phyloP scores from a whole-genome alignment of 2,888 invertebrate genomes.

The Cantharis flavilabris region DNA sequence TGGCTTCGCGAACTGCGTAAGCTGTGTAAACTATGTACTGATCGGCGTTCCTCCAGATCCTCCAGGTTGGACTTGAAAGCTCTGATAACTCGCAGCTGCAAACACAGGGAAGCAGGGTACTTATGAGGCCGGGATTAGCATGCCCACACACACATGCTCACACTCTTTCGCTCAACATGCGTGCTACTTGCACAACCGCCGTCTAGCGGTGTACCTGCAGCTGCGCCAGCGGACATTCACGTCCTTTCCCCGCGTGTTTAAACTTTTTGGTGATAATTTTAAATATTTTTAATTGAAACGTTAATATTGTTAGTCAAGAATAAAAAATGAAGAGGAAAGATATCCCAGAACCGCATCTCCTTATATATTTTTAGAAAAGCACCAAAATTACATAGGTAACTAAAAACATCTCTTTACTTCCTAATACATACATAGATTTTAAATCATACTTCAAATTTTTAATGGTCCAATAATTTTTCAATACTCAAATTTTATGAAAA shows the following conservation, averaged over 20 bases:
- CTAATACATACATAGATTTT: background rate
- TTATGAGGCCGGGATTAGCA: constrained; percentile 54
- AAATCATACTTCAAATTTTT: background rate
- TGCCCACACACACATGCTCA: constrained; percentile 47
- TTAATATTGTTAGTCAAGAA: constrained; percentile 5
- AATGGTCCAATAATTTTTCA: background rate
- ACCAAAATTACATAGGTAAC: background rate
- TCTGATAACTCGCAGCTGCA: constrained; percentile 99
- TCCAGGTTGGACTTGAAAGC: constrained; percentile 99
- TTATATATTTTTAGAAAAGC: background rate
- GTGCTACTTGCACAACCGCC: constrained; percentile 31
- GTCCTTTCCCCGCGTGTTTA: constrained; percentile 30
- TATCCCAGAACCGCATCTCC: background rate
- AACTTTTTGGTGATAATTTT: constrained; percentile 41
- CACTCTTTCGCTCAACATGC: constrained; percentile 31
- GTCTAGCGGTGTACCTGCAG: constrained; percentile 32
- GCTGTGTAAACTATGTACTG: constrained; percentile 95
- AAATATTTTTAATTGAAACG: constrained; percentile 17
- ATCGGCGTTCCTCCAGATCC: constrained; percentile 98
- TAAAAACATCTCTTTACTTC: background rate
- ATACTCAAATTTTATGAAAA: background rate
- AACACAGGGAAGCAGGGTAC: constrained; percentile 66
- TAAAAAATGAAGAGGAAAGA: background rate
- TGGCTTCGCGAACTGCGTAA: constrained; percentile 81
- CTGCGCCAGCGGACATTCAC: constrained; percentile 35